Evolutionary conservation across 2,797 vertebrate species (phyloP).

Genomic region (Pangasius mekongensis): DNA sequence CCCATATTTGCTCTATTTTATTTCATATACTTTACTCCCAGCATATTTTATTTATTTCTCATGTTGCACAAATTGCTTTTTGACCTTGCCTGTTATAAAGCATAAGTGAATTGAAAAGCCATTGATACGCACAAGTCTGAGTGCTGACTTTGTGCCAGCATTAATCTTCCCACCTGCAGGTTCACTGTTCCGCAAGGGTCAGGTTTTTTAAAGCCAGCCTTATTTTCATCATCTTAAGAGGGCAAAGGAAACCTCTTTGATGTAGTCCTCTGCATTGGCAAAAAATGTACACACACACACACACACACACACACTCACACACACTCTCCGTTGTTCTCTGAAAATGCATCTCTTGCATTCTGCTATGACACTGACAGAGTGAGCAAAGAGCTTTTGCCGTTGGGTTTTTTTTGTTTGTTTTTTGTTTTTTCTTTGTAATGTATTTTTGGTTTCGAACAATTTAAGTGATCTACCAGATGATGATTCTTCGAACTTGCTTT

Average conservation of each 20-base stretch:
- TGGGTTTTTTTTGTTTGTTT: constrained; percentile 26
- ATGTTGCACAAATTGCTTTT: constrained; percentile 75
- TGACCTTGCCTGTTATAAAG: constrained; percentile 78
- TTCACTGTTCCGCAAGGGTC: constrained; percentile 68
- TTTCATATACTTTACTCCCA: constrained; percentile 77
- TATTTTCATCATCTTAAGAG: constrained; percentile 79
- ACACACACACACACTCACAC: background rate
- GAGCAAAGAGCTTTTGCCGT: constrained; percentile 51
- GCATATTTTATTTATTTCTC: constrained; percentile 79
- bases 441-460: constrained; percentile 36
- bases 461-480: constrained; percentile 38
- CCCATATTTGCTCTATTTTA: constrained; percentile 72
- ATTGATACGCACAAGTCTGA: constrained; percentile 72
- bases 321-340: constrained; percentile 8
- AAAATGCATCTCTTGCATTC: constrained; percentile 60
- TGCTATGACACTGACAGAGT: constrained; percentile 56
- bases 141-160: constrained; percentile 62
- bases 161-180: constrained; percentile 70
- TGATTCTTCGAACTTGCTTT: constrained; percentile 23
- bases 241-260: constrained; percentile 69
- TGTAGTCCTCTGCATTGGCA: constrained; percentile 66
- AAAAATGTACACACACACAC: constrained; percentile 19
- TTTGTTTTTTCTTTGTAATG: constrained; percentile 31
- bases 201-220: constrained; percentile 61
- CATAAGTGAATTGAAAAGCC: constrained; percentile 76